Base-by-base conservation (phyloP, 2,888 invertebrate genomes). In the Nycteola revayana region DNA sequence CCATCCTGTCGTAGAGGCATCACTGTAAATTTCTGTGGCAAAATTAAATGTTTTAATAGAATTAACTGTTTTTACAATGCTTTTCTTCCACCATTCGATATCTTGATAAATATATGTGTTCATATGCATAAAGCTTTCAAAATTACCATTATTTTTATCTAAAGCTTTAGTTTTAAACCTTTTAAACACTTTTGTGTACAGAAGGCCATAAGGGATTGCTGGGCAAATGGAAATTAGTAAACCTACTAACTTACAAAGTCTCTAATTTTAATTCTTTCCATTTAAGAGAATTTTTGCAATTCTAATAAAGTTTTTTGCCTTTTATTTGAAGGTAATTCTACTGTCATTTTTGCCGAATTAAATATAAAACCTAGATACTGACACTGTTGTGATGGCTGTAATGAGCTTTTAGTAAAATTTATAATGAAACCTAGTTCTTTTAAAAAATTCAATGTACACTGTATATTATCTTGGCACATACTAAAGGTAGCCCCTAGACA, bases 101-200 rank as follows among this genome's bases (percentile, higher is more conserved):
- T 44, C 43, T 3, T 14, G 2, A 18, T 33, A 22, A 7, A 39
- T 17, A 10, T 7, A 4, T n/a, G 8, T 1, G 23, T 5, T 2
- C 24, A 14, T 9, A 17, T 36, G 1, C n/a, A 39, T 17, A 17
- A 33, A 33, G 1, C 25, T 7, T 6, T 45, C 36, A 9, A 25
- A 41, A 23, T 20, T 38, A 1, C n/a, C n/a, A n/a, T 17, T 3
- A 9, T 35, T 2, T 18, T 18, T 28, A 10, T 18, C 9, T 1
- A 20, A 20, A 1, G 40, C 42, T n/a, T 49, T 7, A 14, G 27
- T 48, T 22, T 49, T 53, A 20, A 36, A 18, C 9, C 46, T 20
- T 24, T 51, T 48, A 7, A 44, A 28, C 5, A 25, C 29, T 25
- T 50, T 50, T 3, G 50, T 50, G 10, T 47, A 47, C 0, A 44